Evolutionary conservation across 1,140 invertebrate genomes (phyloP), one percentile per base, ranked within the genome.

Genomic region (Drosophila sturtevanti): DNA sequence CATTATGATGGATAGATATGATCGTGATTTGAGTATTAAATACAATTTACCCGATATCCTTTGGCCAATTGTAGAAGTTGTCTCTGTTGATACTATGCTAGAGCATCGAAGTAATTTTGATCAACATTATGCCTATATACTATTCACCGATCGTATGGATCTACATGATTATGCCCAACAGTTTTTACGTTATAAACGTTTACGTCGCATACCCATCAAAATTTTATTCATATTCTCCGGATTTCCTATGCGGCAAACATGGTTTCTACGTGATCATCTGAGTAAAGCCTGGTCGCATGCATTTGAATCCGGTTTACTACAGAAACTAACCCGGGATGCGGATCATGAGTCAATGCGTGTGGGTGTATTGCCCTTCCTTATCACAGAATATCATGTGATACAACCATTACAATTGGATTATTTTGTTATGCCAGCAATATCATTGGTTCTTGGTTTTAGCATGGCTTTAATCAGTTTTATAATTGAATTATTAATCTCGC

Each of bases 391-490:
- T 55, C 48, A 68, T 37, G 82, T 71, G 68, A 68, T 69, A 0
- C 41, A 63, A 35, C 64, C 84, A 0, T 37, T 87, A 69, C 64
- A 56, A 1, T 52, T 89, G 65, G 82, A 87, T 89, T 87, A 87
- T 89, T 87, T 87, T 69, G 76, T 87, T 22, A 87, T 87, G 82
- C 84, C 82, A 18, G 63, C 82, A 38, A 89, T 87, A 65, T 65
- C 84, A 14, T 51, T 87, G 55, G 68, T 14, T 27, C 37, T 82
- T 2, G 84, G 84, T 41, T 79, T 70, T 52, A 59, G 38, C 16
- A 35, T 87, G 68, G 82, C 82, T 5, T 9, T 82, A 6, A 5
- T 82, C 16, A 72, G 68, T 51, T 89, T 87, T 70, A 54, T 82
- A 79, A 56, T 87, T 56, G 82, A 87, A 79, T 63, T 87, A 72